phyloP scores from a whole-genome alignment of 2,113 vertebrate species.

The Tachycineta bicolor region DNA sequence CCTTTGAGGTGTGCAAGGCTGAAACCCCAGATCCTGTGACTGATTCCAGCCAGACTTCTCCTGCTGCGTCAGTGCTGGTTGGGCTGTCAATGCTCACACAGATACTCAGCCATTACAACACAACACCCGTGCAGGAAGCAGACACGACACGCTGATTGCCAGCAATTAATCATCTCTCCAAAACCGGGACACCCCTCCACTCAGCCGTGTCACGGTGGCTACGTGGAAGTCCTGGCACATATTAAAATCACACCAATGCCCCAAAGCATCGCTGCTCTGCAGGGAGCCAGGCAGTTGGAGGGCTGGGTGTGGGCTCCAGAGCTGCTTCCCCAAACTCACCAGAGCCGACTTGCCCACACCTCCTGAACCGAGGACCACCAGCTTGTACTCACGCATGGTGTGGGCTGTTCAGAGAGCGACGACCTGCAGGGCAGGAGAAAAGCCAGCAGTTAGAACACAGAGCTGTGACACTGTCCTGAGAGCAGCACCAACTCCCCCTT shows the following conservation, averaged over 20 bases:
- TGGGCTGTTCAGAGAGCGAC: constrained; percentile 83
- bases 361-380: constrained; percentile 99
- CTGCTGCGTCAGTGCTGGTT: rapidly evolving
- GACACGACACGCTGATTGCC: not conserved
- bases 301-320: not conserved
- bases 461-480: not conserved
- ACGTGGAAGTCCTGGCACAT: rapidly evolving
- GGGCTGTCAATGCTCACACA: not conserved
- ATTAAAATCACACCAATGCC: rapidly evolving
- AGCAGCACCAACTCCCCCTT: not conserved
- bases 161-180: not conserved
- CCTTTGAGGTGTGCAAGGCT: not conserved
- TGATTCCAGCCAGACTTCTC: not conserved
- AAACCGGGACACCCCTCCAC: not conserved
- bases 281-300: rapidly evolving
- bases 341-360: constrained; percentile 98
- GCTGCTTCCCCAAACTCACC: constrained; percentile 82
- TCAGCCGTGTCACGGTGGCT: not conserved
- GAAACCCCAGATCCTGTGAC: rapidly evolving
- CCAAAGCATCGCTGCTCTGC: rapidly evolving
- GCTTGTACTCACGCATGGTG: constrained; percentile 99
- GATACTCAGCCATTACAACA: rapidly evolving
- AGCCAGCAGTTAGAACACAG: not conserved
- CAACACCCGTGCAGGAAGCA: not conserved
- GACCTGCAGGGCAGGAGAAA: constrained; percentile 73